A percentile compares a stretch with the other conserved stretches of the same genome.
phyloP scores from a whole-genome alignment of 1,140 invertebrate genomes.

The Epicauta chinensis region DNA sequence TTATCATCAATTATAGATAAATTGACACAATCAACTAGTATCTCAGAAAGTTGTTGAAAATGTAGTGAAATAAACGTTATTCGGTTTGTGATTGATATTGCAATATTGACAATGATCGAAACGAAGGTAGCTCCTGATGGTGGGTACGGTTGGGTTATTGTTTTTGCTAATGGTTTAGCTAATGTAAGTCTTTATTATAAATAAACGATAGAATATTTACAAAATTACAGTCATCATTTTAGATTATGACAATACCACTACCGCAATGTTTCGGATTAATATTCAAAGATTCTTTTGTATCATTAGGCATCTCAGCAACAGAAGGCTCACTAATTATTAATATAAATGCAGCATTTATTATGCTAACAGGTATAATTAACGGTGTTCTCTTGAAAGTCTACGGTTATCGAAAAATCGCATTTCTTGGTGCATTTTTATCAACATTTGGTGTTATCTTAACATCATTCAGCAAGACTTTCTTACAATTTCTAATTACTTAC shows the following conservation, averaged over 20 bases:
- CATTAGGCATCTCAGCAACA: constrained; percentile 52
- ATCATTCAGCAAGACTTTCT: constrained; percentile 52
- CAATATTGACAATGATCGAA: too few relatives aligned
- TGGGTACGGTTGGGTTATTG: constrained; percentile 62
- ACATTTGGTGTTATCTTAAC: constrained; percentile 50
- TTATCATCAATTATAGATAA: too few relatives aligned
- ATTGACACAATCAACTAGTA: too few relatives aligned
- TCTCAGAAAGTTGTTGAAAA: too few relatives aligned
- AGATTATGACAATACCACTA: constrained; percentile 56
- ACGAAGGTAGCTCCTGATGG: constrained; percentile 50
- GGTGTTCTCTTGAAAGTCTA: constrained; percentile 58
- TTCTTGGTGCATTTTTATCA: constrained; percentile 50
- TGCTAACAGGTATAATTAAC: constrained; percentile 53
- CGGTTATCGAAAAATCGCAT: constrained; percentile 56
- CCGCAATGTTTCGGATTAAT: constrained; percentile 61
- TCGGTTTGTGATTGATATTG: too few relatives aligned
- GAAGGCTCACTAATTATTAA: constrained; percentile 61
- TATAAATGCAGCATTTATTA: constrained; percentile 56
- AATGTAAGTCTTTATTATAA: constrained; percentile 49
- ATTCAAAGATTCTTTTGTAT: constrained; percentile 53
- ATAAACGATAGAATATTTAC: background rate
- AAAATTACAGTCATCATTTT: constrained; percentile 25
- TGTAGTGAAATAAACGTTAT: too few relatives aligned
- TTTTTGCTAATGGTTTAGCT: constrained; percentile 51
- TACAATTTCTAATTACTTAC: constrained; percentile 54